These are phyloP conservation scores for Neotragus moschatus DNA, from an alignment of 2,113 vertebrate species.

Conservation along the genomic window DNA sequence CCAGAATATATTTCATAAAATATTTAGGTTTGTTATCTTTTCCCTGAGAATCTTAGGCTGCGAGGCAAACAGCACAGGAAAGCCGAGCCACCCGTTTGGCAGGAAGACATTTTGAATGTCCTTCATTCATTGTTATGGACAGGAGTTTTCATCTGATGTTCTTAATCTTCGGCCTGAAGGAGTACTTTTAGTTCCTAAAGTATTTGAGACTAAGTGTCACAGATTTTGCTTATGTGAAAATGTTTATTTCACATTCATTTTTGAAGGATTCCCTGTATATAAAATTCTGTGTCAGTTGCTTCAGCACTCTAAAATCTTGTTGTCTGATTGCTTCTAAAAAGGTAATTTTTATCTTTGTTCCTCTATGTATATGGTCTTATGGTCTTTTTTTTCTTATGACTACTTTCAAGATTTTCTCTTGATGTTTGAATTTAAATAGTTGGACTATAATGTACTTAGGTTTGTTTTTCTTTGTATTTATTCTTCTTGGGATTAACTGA, in stretches of 20 bases:
- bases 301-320: neutral
- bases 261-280: neutral
- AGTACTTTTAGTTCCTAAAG: neutral
- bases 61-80: neutral
- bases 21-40: neutral
- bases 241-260: neutral
- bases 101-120: neutral
- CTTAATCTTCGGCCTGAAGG: neutral
- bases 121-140: neutral
- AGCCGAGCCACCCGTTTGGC: neutral
- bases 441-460: neutral
- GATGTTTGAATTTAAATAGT: neutral
- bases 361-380: neutral
- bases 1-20: neutral
- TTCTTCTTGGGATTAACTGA: neutral
- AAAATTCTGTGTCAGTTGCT: neutral
- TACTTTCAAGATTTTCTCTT: neutral
- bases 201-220: neutral
- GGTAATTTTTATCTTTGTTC: neutral
- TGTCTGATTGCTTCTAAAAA: neutral
- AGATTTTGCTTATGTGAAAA: neutral
- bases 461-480: neutral
- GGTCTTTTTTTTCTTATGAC: neutral
- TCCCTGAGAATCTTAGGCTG: neutral
- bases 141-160: neutral